Evolutionary conservation across 2,797 vertebrate genomes (phyloP), one percentile per base, ranked within the genome.

Genomic region (Gymnopithys bicolor): DNA sequence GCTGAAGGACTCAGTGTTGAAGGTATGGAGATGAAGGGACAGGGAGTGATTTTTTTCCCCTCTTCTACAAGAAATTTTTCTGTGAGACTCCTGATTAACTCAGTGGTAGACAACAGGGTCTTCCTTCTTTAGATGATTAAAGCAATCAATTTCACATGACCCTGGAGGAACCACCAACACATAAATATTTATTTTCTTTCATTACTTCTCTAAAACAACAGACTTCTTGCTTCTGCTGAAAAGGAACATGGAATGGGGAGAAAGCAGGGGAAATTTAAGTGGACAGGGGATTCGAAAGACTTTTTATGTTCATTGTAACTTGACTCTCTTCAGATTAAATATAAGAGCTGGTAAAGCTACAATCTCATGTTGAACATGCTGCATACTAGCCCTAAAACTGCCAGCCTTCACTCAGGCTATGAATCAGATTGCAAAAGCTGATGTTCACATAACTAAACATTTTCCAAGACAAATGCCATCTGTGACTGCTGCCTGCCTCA

Each of bases 381-480:
- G 19, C n/a, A 25, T 68, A 84, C 18, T 78, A 92, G 43, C 35
- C 58, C 87, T 56, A 32, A 85, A 59, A 89, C 35, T 58, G 51
- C 28, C 51, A 88, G 53, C 51, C 39, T 79, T 84, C 60, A 19
- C 64, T 70, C 59, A 82, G 67, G 55, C 39, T 74, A 3, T 15
- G 39, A 88, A 90, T 91, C 55, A 22, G 59, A 63, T 82, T 94
- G 85, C 3, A 1, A 88, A 93, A 94, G 76, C 46, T 89, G 41
- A 30, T 56, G 73, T 81, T 81, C 76, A 19, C n/a, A 35, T 76
- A 90, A 69, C 32, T 35, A 49, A 87, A 89, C 41, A 32, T 67
- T 86, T 74, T 84, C 43, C 63, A 76, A 88, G 74, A 46, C 51
- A 78, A 91, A 91, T 79, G 52, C 39, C 79, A 86, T 41, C 82